Evolutionary conservation across 2,797 vertebrate genomes (phyloP).

Genomic region (Podarcis lilfordi): DNA sequence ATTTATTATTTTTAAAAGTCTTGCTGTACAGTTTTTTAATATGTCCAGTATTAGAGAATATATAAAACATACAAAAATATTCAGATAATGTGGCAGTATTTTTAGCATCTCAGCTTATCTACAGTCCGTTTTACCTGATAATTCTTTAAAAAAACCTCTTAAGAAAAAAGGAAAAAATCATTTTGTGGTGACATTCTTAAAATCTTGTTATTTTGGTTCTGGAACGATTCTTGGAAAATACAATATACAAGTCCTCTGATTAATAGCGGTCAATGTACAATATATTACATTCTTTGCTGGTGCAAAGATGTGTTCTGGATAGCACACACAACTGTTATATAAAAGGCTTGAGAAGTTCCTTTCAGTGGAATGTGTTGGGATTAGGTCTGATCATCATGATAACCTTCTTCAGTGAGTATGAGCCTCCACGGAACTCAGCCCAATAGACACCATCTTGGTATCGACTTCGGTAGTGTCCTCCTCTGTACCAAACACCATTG

Average conservation of each 20-base stretch:
- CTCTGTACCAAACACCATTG: conserved; percentile 97
- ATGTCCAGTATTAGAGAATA: conserved; percentile 66
- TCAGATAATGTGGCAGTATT: conserved; percentile 61
- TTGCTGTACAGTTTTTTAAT: conserved; percentile 67
- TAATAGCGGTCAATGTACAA: conserved; percentile 57
- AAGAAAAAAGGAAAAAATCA: conserved; percentile 35
- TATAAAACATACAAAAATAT: conserved; percentile 72
- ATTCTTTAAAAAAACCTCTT: conserved; percentile 19
- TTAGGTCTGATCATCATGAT: conserved; percentile 97
- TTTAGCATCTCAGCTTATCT: conserved; percentile 63
- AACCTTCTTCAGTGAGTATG: conserved; percentile 94
- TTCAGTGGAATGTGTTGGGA: conserved; percentile 95
- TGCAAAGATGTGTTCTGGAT: conserved; percentile 27
- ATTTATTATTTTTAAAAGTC: conserved; percentile 60
- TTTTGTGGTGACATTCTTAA: conserved; percentile 15
- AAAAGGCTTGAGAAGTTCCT: conserved; percentile 25
- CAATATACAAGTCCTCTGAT: conserved; percentile 52
- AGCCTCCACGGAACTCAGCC: conserved; percentile 97
- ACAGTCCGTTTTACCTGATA: conserved; percentile 58
- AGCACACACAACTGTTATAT: neutral
- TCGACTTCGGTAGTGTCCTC: conserved; percentile 96
- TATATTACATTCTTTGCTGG: conserved; percentile 68
- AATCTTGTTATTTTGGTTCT: conserved; percentile 27
- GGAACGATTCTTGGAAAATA: conserved; percentile 55
- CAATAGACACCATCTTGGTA: conserved; percentile 99